Evolutionary conservation across 2,113 vertebrate species (phyloP).

Genomic region (Narcine bancroftii): DNA sequence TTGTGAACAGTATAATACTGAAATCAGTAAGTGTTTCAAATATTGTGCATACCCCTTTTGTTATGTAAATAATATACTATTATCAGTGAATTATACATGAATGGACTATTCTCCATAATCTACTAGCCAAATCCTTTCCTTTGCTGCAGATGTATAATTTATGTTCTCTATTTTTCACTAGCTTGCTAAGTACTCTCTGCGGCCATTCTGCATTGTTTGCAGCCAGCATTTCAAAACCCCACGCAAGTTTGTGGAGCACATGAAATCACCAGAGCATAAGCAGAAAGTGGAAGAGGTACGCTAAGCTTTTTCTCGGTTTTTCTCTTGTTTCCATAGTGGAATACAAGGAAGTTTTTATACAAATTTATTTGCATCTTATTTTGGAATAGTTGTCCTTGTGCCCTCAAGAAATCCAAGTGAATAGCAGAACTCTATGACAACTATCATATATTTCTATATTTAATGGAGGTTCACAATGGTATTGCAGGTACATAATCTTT

Average conservation of each 20-base stretch:
- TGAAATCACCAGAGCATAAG: constrained; percentile 81
- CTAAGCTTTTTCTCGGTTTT: constrained; percentile 6
- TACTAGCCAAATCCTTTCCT: background rate
- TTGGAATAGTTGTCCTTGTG: background rate
- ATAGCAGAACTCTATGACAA: background rate
- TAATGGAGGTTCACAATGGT: background rate
- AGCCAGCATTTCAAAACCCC: constrained; percentile 81
- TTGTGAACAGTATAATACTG: background rate
- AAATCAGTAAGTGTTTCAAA: background rate
- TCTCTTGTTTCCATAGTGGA: constrained; percentile 29
- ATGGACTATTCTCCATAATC: too few species aligned
- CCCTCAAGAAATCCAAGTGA: too few species aligned
- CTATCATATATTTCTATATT: too few species aligned
- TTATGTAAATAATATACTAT: too few species aligned
- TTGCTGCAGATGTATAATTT: background rate
- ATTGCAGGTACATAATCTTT: too few species aligned
- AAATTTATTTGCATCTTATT: background rate
- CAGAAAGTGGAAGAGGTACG: constrained; percentile 73
- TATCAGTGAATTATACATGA: too few species aligned
- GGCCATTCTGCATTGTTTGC: constrained; percentile 81
- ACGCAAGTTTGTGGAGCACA: constrained; percentile 83
- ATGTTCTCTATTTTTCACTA: constrained; percentile 45
- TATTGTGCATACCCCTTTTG: too few species aligned
- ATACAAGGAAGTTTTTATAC: background rate
- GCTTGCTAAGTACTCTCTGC: constrained; percentile 68